These are phyloP conservation scores for Meriones unguiculatus DNA, from an alignment of 2,113 vertebrate genomes.

Conservation along the genomic window DNA sequence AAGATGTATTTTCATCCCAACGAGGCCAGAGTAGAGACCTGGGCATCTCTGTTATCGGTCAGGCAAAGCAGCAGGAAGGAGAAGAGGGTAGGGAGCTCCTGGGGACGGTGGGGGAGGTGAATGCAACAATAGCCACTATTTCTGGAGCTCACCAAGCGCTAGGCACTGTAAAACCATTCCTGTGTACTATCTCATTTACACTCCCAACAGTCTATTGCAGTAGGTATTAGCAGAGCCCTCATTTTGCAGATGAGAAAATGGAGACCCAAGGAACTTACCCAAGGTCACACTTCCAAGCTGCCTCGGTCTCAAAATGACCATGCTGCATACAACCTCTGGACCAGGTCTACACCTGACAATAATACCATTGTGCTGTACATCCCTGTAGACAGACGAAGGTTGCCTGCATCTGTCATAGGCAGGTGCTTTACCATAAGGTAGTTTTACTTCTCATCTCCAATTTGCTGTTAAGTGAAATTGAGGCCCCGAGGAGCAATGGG, in stretches of 20 bases:
- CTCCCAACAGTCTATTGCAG: not conserved
- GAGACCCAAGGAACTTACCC: conserved; percentile 49
- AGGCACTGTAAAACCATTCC: not conserved
- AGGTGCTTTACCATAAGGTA: not conserved
- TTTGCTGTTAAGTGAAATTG: conserved; percentile 24
- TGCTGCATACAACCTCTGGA: not conserved
- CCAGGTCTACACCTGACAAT: not conserved
- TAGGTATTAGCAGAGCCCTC: not conserved
- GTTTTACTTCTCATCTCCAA: conserved; percentile 24
- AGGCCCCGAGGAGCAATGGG: not conserved
- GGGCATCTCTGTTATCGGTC: not conserved
- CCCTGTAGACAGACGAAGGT: conserved; percentile 19
- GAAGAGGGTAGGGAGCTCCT: not conserved
- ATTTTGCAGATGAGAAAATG: conserved; percentile 60
- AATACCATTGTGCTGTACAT: not conserved
- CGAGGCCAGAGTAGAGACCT: not conserved
- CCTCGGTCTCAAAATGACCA: not conserved
- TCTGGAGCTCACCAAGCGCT: not conserved
- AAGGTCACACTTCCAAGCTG: not conserved
- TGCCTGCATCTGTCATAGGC: not conserved
- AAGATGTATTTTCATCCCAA: conserved; percentile 50
- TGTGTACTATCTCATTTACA: not conserved
- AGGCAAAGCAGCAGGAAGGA: not conserved
- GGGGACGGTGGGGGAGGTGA: not conserved
- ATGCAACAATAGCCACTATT: conserved; percentile 14